Base-by-base conservation (phyloP, 2,797 vertebrate genomes). In the Clarias platycephalus region DNA sequence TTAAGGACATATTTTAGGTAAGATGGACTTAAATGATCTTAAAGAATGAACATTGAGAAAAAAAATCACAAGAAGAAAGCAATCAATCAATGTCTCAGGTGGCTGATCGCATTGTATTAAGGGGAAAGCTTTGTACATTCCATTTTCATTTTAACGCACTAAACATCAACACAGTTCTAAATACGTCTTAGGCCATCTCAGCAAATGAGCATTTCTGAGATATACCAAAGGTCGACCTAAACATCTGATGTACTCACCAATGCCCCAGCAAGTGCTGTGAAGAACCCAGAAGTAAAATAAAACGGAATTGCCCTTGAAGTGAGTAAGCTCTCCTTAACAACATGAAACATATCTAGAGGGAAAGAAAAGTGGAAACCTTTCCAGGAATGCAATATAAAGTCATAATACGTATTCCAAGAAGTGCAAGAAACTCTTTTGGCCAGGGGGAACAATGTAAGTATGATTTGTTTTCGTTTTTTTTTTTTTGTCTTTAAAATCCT, bases 251-350 rank as follows among this genome's bases (percentile, higher is more conserved):
- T 55, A 20, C 63, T 81, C 84, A 82, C 40, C 49, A 66, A 28
- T 31, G 44, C 20, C 37, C 44, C 12, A 62, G 78, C 15, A 86
- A 83, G 67, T 80, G 85, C 31, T 83, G 20, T 58, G 76, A 86
- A 83, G 67, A 80, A 86, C 81, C 58, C 85, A 86, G 85, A 86
- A 86, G 67, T 72, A 57, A 71, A 82, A 76, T 81, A 83, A 87
- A 87, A 80, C 58, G 24, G 58, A 80, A 70, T 20, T 86, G 60
- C 70, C 31, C 67, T 13, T 83, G 40, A 80, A 64, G 55, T 71
- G 80, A 55, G 37, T 74, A 78, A 37, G 63, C 80, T 55, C 84
- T 72, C 76, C 60, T 64, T 79, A 68, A 67, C 22, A 81, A 80
- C 70, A 83, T 37, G 16, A 63, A 82, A 58, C 80, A 70, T 57